A percentile compares a stretch with the other conserved stretches of the same genome.
Conservation (phyloP, 2,888 invertebrate genomes). For the Andrena marginata region DNA sequence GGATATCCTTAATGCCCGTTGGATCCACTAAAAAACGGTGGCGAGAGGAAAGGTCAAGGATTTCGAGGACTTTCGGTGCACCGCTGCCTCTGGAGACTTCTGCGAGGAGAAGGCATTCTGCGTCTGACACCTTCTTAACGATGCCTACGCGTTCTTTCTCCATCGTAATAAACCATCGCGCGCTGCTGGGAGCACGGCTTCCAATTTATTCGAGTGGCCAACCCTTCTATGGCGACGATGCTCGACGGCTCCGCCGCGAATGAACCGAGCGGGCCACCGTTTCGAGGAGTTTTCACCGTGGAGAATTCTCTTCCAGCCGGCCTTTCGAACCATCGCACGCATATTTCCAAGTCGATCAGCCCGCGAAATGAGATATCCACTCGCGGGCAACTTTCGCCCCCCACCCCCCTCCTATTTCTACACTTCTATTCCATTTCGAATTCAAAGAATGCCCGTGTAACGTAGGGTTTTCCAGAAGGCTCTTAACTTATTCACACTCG, state of each 20-base stretch:
- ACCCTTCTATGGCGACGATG: constrained; percentile 39
- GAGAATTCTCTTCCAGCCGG: constrained; percentile 10
- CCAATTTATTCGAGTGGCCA: constrained; percentile 80
- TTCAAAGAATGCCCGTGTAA: not conserved
- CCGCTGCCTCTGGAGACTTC: not conserved
- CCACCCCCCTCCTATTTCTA: not conserved
- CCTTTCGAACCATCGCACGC: constrained; percentile 44
- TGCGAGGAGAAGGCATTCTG: constrained; percentile 63
- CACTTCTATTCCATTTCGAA: not conserved
- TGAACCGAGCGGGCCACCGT: constrained; percentile 23
- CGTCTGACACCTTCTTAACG: constrained; percentile 79
- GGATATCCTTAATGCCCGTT: not conserved
- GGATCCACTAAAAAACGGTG: constrained; percentile 10
- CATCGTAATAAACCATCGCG: constrained; percentile 63
- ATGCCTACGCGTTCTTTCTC: constrained; percentile 65
- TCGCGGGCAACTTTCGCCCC: not conserved
- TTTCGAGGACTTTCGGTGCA: constrained; percentile 52
- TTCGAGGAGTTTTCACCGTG: constrained; percentile 22
- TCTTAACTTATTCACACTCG: not conserved
- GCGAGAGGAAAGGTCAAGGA: constrained; percentile 63
- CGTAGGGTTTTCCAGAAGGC: not conserved
- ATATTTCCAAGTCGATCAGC: constrained; percentile 59
- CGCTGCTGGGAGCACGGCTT: constrained; percentile 63
- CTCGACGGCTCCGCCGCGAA: constrained; percentile 45
- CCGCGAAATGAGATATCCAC: constrained; percentile 38